Evolutionary conservation across 2,113 vertebrate genomes (phyloP).

Genomic region (Laterallus jamaicensis): DNA sequence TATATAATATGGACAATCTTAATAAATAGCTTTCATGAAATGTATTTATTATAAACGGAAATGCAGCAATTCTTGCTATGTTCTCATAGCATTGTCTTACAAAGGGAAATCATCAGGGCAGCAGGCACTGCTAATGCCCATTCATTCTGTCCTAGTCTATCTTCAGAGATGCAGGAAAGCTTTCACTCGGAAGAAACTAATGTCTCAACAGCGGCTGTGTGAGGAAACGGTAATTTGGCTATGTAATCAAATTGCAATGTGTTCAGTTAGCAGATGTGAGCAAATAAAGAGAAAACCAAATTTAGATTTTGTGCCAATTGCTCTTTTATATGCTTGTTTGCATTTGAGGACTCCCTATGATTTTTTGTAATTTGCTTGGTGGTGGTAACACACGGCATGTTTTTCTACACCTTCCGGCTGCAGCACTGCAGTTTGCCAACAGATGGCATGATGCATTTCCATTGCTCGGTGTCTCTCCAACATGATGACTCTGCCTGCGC

Average conservation of each 20-base stretch:
- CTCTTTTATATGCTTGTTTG: conserved; percentile 62
- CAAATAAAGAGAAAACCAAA: conserved; percentile 70
- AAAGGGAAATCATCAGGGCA: not conserved
- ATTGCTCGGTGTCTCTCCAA: not conserved
- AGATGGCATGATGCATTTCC: conserved; percentile 52
- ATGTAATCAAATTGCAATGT: conserved; percentile 73
- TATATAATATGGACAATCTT: not conserved
- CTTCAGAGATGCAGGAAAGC: conserved; percentile 42
- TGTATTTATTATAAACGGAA: not conserved
- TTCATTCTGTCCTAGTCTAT: not conserved
- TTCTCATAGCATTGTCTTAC: not conserved
- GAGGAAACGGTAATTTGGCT: conserved; percentile 66
- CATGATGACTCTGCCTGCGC: not conserved
- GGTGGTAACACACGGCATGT: not conserved
- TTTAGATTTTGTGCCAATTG: conserved; percentile 53
- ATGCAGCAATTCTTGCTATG: not conserved
- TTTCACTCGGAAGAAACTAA: conserved; percentile 62
- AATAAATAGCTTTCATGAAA: not conserved
- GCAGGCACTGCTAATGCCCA: not conserved
- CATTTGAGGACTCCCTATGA: conserved; percentile 69
- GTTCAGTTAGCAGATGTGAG: conserved; percentile 76
- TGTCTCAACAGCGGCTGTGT: conserved; percentile 19
- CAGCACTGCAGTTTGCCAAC: conserved; percentile 48
- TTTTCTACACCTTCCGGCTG: conserved; percentile 30
- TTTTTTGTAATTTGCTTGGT: conserved; percentile 59